Evolutionary conservation across 2,888 invertebrate species (phyloP).

Genomic region (Orchesella flavescens): DNA sequence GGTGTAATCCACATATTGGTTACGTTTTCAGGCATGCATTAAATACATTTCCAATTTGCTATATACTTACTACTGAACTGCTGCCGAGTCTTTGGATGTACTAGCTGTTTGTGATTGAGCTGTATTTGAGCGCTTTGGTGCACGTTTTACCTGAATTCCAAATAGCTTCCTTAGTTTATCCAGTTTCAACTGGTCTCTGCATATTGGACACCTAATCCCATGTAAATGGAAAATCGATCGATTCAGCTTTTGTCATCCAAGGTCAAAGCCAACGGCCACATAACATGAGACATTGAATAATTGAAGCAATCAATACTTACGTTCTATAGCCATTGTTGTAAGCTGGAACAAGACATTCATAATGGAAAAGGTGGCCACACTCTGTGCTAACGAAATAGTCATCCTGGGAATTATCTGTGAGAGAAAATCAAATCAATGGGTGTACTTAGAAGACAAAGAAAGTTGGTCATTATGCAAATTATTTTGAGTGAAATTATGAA

Average conservation of each 20-base stretch:
- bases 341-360: conserved; percentile 65
- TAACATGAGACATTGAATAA: no score
- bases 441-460: not conserved
- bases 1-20: no score
- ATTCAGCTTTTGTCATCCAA: no score
- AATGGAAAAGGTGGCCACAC: conserved; percentile 70
- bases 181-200: conserved; percentile 58
- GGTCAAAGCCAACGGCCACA: no score
- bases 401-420: conserved; percentile 60
- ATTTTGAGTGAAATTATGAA: no score
- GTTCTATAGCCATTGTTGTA: conserved; percentile 68
- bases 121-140: conserved; percentile 18
- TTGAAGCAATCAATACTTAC: conserved; percentile 50
- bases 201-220: conserved; percentile 66
- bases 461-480: no score
- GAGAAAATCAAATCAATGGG: not conserved
- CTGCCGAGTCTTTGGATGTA: not conserved
- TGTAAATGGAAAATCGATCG: no score
- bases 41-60: not conserved
- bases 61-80: not conserved
- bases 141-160: conserved; percentile 63
- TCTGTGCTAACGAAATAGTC: conserved; percentile 70
- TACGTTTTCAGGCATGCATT: not conserved
- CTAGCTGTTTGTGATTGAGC: not conserved
- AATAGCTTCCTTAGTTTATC: conserved; percentile 66